Evolutionary conservation across 2,888 invertebrate genomes (phyloP), one percentile per base, ranked within the genome.

Genomic region (Acanthosepion lycidas): DNA sequence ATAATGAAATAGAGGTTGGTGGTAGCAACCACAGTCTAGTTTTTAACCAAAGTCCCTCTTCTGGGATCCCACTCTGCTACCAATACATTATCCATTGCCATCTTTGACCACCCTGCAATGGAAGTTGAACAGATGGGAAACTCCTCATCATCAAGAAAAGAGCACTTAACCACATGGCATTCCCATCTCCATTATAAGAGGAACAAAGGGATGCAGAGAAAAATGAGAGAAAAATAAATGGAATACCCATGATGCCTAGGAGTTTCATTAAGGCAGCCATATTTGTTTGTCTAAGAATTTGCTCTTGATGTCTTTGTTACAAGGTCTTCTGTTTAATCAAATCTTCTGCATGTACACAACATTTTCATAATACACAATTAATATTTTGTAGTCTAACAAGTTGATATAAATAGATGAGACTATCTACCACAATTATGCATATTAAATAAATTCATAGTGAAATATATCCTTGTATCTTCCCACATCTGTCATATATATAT

Each of bases 101-200:
- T 78, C 78, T 78, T 18, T 78, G 78, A 33, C 78, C 78, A 78
- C 78, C 78, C 78, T n/a, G 78, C n/a, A 78, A 78, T 78, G 78
- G 12, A 78, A n/a, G 78, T n/a, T 78, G 78, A 78, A 78, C 78
- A 78, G 33, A 78, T 78, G 78, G 78, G 12, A 18, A 78, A 78
- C 78, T 78, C 78, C 78, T 78, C 78, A n/a, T 33, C 78, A 78
- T 78, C n/a, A 78, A 78, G 78, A 78, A 33, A 33, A 78, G 33
- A 78, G 78, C n/a, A 78, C 78, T 78, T 78, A 78, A 78, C 78
- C 78, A 78, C 78, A 33, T 78, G n/a, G 78, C n/a, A 78, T 78
- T 78, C 78, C 78, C 78, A 78, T 78, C n/a, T n/a, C 78, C n/a
- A 78, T 78, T n/a, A n/a, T 78, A 33, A 78, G 78, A 78, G 78